These are phyloP conservation scores for Isoperla grammatica DNA, from an alignment of 2,888 invertebrate species.

Conservation along the genomic window DNA sequence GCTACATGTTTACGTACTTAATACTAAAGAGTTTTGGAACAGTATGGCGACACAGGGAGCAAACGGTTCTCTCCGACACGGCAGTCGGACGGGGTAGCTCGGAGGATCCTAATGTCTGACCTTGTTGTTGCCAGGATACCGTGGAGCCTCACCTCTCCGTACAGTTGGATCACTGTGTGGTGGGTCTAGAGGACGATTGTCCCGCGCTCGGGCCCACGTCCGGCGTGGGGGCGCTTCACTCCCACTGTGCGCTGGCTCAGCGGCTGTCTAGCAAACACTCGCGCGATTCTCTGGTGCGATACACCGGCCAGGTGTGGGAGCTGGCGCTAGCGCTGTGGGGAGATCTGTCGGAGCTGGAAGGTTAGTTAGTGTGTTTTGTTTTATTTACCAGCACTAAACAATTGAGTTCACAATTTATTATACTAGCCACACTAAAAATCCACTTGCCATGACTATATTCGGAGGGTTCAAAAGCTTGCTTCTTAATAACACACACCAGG, in stretches of 20 bases:
- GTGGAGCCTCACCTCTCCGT: constrained; percentile 59
- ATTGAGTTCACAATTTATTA: not conserved
- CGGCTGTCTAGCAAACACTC: constrained; percentile 37
- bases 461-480: too few species aligned
- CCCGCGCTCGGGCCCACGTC: constrained; percentile 44
- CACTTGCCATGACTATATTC: too few species aligned
- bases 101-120: too few species aligned
- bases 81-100: too few species aligned
- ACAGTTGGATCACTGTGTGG: constrained; percentile 54
- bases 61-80: too few species aligned
- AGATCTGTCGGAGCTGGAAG: constrained; percentile 52
- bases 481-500: too few species aligned
- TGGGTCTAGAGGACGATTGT: constrained; percentile 47
- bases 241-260: constrained; percentile 50
- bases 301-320: constrained; percentile 58
- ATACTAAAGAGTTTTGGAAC: too few species aligned
- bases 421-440: too few species aligned
- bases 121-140: constrained; percentile 43
- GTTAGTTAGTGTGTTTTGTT: too few species aligned
- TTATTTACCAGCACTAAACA: not conserved
- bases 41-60: too few species aligned
- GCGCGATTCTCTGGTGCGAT: constrained; percentile 42
- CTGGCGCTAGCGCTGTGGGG: constrained; percentile 84
- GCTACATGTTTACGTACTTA: too few species aligned
- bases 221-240: constrained; percentile 49